Base-by-base conservation (phyloP, 1,140 invertebrate species). In the Rhagoletis zephyria region DNA sequence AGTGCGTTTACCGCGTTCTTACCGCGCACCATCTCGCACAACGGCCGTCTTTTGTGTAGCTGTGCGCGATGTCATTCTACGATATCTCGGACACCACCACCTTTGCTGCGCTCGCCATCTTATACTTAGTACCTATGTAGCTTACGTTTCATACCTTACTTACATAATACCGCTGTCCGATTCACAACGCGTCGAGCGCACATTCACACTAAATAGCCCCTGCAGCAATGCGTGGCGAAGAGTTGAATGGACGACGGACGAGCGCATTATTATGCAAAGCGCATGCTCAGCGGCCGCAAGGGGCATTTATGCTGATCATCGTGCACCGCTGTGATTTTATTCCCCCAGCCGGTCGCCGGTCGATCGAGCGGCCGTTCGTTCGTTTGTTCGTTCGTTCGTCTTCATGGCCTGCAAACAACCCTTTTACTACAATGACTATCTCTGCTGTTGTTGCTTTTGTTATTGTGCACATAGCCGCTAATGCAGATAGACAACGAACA, bases 221-320 rank as follows among this genome's bases (percentile, higher is more conserved):
- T 81, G 48, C 45, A 56, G 74, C 74, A 19, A 19, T 59, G 74
- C 48, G 74, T n/a, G 74, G 1, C 6, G 51, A 12, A 30, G 74
- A 51, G 74, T 81, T 81, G 74, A 81, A 81, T 56, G 74, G 74
- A 81, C 48, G 45, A 12, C 48, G 74, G 74, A 81, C 48, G 74
- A 56, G 48, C 67, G 67, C 67, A 42, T 81, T 81, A 81, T 81
- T 81, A 81, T 81, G 74, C 74, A 81, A 81, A 81, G 48, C 74
- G 74, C 74, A 59, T 81, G 74, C 74, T n/a, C 74, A 81, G 48
- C n/a, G 74, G 74, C 74, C 74, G 48, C 48, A 14, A 81, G 74
- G 74, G 74, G 48, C 74, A 81, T 81, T 81, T 56, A 4, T 14
- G 4, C 12, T 14, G 61, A 9, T 14, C 7, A 16, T 30, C 30